Evolutionary conservation across 1,140 invertebrate genomes (phyloP).

Genomic region (Heliconius melpomene): DNA sequence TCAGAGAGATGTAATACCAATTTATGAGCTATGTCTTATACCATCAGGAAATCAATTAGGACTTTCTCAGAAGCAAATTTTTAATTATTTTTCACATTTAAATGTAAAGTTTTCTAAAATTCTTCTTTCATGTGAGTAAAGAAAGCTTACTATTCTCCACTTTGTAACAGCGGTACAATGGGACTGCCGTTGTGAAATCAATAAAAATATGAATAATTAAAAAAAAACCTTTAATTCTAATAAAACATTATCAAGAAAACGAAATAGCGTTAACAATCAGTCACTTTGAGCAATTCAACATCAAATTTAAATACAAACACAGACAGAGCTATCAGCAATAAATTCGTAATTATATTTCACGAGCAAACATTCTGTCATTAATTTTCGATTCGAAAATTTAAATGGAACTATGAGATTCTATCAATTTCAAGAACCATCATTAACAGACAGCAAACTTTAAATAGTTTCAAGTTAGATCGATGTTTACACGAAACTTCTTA

Average conservation of each 20-base stretch:
- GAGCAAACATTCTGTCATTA: background rate
- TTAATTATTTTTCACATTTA: no score
- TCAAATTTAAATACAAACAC: background rate
- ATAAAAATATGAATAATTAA: no score
- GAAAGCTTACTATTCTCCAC: no score
- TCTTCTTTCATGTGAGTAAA: no score
- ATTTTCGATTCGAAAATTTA: constrained; percentile 3
- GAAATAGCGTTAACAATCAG: background rate
- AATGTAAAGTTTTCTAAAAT: no score
- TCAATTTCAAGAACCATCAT: constrained; percentile 6
- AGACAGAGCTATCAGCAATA: background rate
- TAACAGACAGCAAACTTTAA: constrained; percentile 6
- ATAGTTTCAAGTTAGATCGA: background rate
- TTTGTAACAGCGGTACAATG: no score
- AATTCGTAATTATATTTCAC: background rate
- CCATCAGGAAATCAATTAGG: no score
- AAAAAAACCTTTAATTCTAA: background rate
- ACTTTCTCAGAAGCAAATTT: no score
- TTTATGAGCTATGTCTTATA: background rate
- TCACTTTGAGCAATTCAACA: background rate
- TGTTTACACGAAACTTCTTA: constrained; percentile 1
- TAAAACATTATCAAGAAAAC: background rate
- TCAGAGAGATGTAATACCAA: background rate
- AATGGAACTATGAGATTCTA: background rate
- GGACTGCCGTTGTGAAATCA: no score